Base-by-base conservation (phyloP, 64 coral and sea anemone genomes). In the Actinia equina region DNA sequence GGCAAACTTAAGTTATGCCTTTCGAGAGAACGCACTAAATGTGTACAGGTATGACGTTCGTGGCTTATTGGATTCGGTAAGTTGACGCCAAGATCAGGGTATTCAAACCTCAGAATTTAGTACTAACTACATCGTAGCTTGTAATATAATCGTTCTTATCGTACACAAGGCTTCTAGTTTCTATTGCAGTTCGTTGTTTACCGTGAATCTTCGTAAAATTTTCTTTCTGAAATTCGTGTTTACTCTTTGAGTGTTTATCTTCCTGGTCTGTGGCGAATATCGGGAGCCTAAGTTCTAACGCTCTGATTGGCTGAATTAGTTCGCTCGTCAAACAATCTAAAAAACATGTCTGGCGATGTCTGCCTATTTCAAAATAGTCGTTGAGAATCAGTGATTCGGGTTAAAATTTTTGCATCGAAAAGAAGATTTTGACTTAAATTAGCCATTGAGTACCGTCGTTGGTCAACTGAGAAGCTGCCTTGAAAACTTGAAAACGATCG, bases 401-500 rank as follows among this genome's bases (percentile, higher is more conserved):
- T 2, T 37, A 22, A 65, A 65, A 7, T 7, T 7, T 65, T 22
- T 20, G 62, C 62, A 65, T 65, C 62, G 19, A 19, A 65, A n/a
- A 65, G 3, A n/a, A 65, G 62, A 19, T 65, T 65, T 20, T 65
- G 18, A 18, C 62, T 65, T 65, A 20, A 65, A 65, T 65, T 65
- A 4, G 5, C 1, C 46, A 49, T 65, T 65, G 62, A 65, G 18
- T 17, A 65, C 19, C 19, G 18, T 65, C 62, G 4, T 65, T 65
- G 62, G 17, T 65, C 62, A 65, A 65, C 22, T 65, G 62, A 65
- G 62, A 65, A 65, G 62, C 17, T 65, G 62, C 19, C 22, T 65
- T 65, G 62, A 65, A 65, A 65, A 65, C 62, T 65, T 65, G 62
- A 65, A 65, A 65, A 65, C 62, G 62, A n/a, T 65, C 62, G 6